Conservation (phyloP, 1,140 invertebrate species). For the Hyphantria cunea region DNA sequence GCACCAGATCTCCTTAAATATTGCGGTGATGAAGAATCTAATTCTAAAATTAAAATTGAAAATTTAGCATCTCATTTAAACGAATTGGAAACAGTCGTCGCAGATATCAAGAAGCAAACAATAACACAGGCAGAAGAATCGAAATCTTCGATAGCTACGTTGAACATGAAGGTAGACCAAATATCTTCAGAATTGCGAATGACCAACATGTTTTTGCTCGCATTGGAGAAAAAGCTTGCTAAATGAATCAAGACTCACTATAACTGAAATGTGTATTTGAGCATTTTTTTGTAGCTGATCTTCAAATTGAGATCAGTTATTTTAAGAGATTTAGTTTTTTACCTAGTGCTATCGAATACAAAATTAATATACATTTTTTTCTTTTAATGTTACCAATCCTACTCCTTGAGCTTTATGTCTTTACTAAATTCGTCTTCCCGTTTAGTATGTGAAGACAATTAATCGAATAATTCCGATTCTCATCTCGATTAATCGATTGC, state of each 20-base stretch:
- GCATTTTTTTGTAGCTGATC: neutral
- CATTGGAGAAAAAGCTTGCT: slow-evolving; percentile 63
- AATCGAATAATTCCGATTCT: too few relatives aligned
- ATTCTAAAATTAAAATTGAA: slow-evolving; percentile 4
- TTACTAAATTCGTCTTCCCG: too few relatives aligned
- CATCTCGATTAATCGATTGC: too few relatives aligned
- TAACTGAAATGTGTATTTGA: neutral
- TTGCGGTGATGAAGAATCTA: neutral
- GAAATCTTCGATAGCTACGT: slow-evolving; percentile 45
- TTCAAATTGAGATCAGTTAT: too few relatives aligned
- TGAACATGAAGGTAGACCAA: slow-evolving; percentile 66
- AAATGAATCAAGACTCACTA: slow-evolving; percentile 19
- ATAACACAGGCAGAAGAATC: slow-evolving; percentile 42
- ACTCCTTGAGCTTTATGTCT: too few relatives aligned
- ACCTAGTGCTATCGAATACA: too few relatives aligned
- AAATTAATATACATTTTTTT: too few relatives aligned
- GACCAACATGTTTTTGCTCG: slow-evolving; percentile 59
- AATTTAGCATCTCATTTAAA: slow-evolving; percentile 19
- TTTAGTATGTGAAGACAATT: too few relatives aligned
- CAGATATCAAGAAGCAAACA: slow-evolving; percentile 50
- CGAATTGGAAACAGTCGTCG: slow-evolving; percentile 50
- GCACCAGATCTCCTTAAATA: slow-evolving; percentile 20
- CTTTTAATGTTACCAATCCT: too few relatives aligned
- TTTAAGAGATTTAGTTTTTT: too few relatives aligned
- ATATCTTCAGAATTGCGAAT: slow-evolving; percentile 60